These are phyloP conservation scores for Podarcis muralis DNA, from an alignment of 2,113 vertebrate species.

Conservation along the genomic window DNA sequence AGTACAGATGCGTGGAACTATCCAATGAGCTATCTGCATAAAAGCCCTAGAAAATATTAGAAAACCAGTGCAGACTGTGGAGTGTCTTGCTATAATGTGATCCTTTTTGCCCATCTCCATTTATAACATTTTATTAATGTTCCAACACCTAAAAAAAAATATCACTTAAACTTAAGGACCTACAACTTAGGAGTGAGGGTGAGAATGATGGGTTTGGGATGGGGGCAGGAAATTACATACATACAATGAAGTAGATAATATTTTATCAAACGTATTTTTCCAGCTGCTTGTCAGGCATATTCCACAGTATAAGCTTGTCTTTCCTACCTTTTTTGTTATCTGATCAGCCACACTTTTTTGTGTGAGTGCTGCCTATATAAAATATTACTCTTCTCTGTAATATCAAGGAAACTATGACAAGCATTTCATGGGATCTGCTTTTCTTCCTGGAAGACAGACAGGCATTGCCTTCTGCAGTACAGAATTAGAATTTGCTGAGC, in stretches of 20 bases:
- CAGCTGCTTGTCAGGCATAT: background rate
- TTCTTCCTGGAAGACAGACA: background rate
- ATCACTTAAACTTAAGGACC: background rate
- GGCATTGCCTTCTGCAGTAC: background rate
- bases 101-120: background rate
- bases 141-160: background rate
- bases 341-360: background rate
- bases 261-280: background rate
- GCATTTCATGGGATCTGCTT: background rate
- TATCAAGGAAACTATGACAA: background rate
- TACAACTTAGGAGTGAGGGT: background rate
- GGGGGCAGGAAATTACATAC: background rate
- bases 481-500: constrained; percentile 1
- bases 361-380: background rate
- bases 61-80: background rate
- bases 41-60: background rate
- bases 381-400: background rate
- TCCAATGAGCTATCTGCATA: background rate
- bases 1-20: background rate
- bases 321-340: background rate
- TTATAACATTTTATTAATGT: background rate
- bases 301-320: background rate
- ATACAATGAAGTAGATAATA: background rate
- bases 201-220: background rate
- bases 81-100: background rate